Evolutionary conservation across 2,113 vertebrate genomes (phyloP), one percentile per base, ranked within the genome.

Genomic region (Rhinolophus ferrumequinum): DNA sequence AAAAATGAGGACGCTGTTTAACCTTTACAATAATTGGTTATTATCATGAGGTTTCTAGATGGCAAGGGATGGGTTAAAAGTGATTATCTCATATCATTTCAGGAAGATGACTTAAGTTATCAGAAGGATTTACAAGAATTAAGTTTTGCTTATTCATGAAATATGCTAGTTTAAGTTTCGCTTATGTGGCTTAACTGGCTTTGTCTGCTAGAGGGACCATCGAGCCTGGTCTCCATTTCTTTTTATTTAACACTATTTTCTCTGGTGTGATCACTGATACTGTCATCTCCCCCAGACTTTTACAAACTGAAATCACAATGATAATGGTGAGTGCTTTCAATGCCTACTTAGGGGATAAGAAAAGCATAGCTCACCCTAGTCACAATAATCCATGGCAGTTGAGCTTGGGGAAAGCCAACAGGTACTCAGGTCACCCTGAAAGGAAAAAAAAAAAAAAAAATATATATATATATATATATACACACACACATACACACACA

Each of bases 201-300:
- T 76, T 77, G 11, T 64, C 62, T 67, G 47, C 26, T 88, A 22
- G 9, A 56, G 13, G 35, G 15, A 69, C 9, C 69, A 60, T 88
- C 60, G 76, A 50, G 3, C 11, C 77, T 88, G n/a, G 14, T 88
- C 38, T 76, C n/a, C 33, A 58, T 52, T 90, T 80, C 54, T 26
- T 54, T 73, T 58, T 30, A 73, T 30, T 80, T 69, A 77, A 79
- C 47, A 56, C 14, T 67, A 41, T 16, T 44, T 52, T 64, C 75
- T 84, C 64, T 62, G 88, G 76, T 26, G 54, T 79, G 73, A 90
- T 82, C 81, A 82, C 92, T 86, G 79, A 82, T 62, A 33, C 22
- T 77, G 35, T 96, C 79, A 77, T n/a, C 56, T 90, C 70, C 41
- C 60, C n/a, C n/a, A 38, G 70, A 30, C 35, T 14, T 81, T 92